Evolutionary conservation across 2,797 vertebrate genomes (phyloP), one percentile per base, ranked within the genome.

Genomic region (Picus viridis): DNA sequence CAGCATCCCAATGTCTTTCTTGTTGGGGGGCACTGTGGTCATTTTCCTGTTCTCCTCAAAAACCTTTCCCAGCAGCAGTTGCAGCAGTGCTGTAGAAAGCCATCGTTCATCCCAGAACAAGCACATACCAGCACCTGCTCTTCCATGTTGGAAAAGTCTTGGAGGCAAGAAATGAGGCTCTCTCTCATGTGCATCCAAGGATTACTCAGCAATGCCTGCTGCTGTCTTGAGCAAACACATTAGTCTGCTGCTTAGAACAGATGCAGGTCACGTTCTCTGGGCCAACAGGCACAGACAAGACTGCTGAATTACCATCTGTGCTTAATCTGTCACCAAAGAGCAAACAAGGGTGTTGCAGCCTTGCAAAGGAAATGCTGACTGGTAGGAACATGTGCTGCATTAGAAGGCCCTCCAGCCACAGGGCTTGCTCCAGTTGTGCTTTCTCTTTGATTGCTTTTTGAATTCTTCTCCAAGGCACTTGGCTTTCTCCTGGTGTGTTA

Each of bases 151-250:
- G 93, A 94, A 80, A 79, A 96, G 39, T 69, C 64, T 95, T 18
- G 16, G 88, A 95, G 87, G 93, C 73, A 75, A 76, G 61, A 79
- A 78, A 77, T 72, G 70, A 91, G 43, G 54, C 64, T 93, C 81
- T 69, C 64, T 93, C 81, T 71, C 2, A 11, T 85, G 73, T 83
- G 91, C 90, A 93, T 79, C 78, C 82, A 84, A 93, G 71, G 75
- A 92, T 96, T 95, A 92, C 80, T 97, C 94, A 94, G 90, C 89
- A 90, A 77, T 93, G 95, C 74, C 91, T 95, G 80, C 80, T 94
- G 86, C 67, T 82, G 53, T 82, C 90, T 92, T 86, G 71, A 92
- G 77, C 80, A 89, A 95, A 95, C 75, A 91, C 34, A 47, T 88
- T 83, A 76, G 82, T 70, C 80, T 88, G 75, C 51, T 90, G 65